Conservation (phyloP, 2,888 invertebrate genomes). For the Strigamia crassipes region DNA sequence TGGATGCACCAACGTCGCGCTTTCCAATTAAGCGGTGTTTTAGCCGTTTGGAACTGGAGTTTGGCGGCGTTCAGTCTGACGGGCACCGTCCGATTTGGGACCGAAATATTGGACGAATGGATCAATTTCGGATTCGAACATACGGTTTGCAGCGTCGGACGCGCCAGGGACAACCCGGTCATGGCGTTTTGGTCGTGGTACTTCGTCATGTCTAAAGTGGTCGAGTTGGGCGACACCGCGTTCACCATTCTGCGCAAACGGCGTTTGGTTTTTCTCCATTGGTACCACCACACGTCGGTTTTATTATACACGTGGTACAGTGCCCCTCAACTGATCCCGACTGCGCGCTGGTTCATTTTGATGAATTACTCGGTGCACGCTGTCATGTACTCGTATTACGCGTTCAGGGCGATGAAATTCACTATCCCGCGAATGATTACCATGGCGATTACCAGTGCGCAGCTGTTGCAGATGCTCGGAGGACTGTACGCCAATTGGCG, state of each 20-base stretch:
- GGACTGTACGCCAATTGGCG: conserved; percentile 88
- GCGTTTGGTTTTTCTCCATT: conserved; percentile 90
- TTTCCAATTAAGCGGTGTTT: conserved; percentile 83
- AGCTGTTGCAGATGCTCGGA: conserved; percentile 90
- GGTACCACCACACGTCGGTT: conserved; percentile 66
- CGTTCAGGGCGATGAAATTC: conserved; percentile 81
- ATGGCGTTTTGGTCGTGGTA: too few species aligned
- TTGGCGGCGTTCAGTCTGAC: conserved; percentile 93
- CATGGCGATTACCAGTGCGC: conserved; percentile 87
- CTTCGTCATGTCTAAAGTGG: conserved; percentile 85
- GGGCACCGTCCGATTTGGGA: conserved; percentile 78
- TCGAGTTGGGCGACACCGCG: conserved; percentile 93
- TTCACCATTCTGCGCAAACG: conserved; percentile 88
- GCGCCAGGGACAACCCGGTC: too few species aligned
- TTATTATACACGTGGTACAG: conserved; percentile 61
- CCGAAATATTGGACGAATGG: too few species aligned
- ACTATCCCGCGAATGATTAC: conserved; percentile 77
- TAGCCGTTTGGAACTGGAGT: conserved; percentile 89
- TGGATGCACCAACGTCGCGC: conserved; percentile 90
- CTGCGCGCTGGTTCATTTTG: conserved; percentile 83
- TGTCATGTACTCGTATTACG: conserved; percentile 91
- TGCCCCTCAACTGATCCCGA: conserved; percentile 60
- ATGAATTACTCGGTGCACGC: conserved; percentile 93
- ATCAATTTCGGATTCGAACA: too few species aligned
- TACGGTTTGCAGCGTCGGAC: too few species aligned